Base-by-base conservation (phyloP, 2,113 vertebrate species). In the Pituophis catenifer region DNA sequence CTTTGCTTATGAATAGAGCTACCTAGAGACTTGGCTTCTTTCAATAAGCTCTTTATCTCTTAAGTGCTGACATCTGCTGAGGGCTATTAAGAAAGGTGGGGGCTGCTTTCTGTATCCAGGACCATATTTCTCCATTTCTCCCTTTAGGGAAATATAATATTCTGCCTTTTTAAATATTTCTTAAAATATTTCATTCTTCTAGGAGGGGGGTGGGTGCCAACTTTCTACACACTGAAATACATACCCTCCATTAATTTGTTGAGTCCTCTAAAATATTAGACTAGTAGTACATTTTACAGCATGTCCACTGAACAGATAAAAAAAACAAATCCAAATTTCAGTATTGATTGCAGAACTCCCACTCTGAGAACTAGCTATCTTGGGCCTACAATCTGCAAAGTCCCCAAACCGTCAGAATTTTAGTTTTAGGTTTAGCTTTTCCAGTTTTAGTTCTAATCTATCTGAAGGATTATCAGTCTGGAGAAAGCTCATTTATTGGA, bases 281-380 rank as follows among this genome's bases (percentile, higher is more conserved):
- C 2, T 90, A 52, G 62, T n/a, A 48, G 8, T 59, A 57, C 11
- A 10, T 90, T 90, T 54, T 12, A 0, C 17, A 91, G 93, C 21
- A 54, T 19, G 44, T 89, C 9, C n/a, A 21, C 70, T 29, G 5
- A 81, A 33, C n/a, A 94, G 94, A 91, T 0, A 87, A 93, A 0
- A 91, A 48, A 48, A 58, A 92, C 48, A 91, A 93, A 55, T 91
- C 92, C 90, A 92, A 94, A 86, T 8, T 23, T 92, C 70, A 89
- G 23, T 53, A 94, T 81, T 86, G 89, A 89, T 92, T 93, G 58
- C 55, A 93, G 94, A 50, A 55, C 62, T 26, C 11, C 44, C 17
- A 17, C 11, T 24, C 59, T 50, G 62, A 70, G 29, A 29, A 29
- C 29, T 70, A n/a, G 12, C 1, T 87, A 0, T 87, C 9, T 88